Percentiles rank a stretch among this genome's conserved stretches.
These are phyloP conservation scores for Lepus townsendii DNA, from an alignment of 2,797 vertebrate species.

Conservation along the genomic window DNA sequence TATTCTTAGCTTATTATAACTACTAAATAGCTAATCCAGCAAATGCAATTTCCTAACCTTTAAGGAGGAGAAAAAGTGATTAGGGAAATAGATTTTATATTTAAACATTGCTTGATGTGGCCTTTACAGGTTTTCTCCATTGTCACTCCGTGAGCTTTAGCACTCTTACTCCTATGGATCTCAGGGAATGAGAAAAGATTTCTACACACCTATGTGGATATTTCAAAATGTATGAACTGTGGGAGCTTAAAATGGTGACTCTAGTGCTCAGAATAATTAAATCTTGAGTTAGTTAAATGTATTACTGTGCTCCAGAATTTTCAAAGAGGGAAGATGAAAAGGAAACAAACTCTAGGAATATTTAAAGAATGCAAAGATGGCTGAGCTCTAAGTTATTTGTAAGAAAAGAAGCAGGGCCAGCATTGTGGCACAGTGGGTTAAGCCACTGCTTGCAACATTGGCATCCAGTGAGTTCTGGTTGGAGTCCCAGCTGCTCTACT, in stretches of 20 bases:
- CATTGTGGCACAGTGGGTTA: too few species aligned
- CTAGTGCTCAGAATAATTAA: neutral
- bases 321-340: constrained; percentile 16
- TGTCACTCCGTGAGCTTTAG: constrained; percentile 44
- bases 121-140: constrained; percentile 61
- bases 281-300: constrained; percentile 31
- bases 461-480: too few species aligned
- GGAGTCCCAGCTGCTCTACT: too few species aligned
- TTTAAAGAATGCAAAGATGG: neutral
- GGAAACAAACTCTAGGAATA: constrained; percentile 3
- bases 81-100: constrained; percentile 81
- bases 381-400: neutral
- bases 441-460: too few species aligned
- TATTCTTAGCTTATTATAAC: constrained; percentile 79
- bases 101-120: constrained; percentile 60
- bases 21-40: constrained; percentile 80
- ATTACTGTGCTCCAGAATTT: neutral
- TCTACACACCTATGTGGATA: neutral
- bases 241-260: neutral
- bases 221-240: constrained; percentile 14
- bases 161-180: constrained; percentile 3
- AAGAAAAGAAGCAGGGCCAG: neutral
- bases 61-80: constrained; percentile 78
- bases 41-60: constrained; percentile 82
- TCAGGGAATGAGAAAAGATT: constrained; percentile 51